Evolutionary conservation across 2,888 invertebrate species (phyloP).

Genomic region (Cryptocephalus moraei): DNA sequence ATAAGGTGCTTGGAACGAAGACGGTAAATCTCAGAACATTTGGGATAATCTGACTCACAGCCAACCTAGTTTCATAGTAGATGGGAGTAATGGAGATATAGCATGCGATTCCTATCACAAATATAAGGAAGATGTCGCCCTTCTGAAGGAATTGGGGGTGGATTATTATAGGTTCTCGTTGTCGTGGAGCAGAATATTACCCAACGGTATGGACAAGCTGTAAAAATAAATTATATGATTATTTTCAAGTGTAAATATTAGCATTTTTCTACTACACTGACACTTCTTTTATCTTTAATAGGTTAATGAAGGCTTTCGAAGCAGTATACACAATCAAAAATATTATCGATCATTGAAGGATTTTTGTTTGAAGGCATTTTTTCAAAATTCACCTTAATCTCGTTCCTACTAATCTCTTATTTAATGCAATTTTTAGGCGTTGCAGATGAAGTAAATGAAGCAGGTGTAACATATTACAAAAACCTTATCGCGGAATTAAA

Average conservation of each 20-base stretch:
- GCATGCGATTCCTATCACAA: slow-evolving; percentile 58
- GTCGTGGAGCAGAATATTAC: slow-evolving; percentile 37
- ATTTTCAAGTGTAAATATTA: neutral
- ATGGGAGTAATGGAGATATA: slow-evolving; percentile 49
- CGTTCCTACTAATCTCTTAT: neutral
- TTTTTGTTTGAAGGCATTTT: no score
- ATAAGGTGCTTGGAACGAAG: slow-evolving; percentile 30
- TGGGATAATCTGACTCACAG: slow-evolving; percentile 42
- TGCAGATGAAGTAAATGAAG: neutral
- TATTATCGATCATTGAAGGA: no score
- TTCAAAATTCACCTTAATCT: no score
- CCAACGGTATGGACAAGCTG: slow-evolving; percentile 38
- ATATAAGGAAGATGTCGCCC: slow-evolving; percentile 48
- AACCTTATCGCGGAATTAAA: slow-evolving; percentile 1
- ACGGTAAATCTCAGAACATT: slow-evolving; percentile 36
- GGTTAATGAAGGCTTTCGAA: no score
- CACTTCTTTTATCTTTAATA: no score
- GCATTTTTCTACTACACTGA: neutral
- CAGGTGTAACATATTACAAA: slow-evolving; percentile 1
- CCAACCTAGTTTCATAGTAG: slow-evolving; percentile 37
- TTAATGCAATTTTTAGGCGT: neutral
- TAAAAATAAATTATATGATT: neutral
- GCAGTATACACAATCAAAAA: no score
- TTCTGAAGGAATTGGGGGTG: slow-evolving; percentile 47
- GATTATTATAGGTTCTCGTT: slow-evolving; percentile 40